Conservation (phyloP, 2,888 invertebrate genomes). For the Limenitis arthemis region DNA sequence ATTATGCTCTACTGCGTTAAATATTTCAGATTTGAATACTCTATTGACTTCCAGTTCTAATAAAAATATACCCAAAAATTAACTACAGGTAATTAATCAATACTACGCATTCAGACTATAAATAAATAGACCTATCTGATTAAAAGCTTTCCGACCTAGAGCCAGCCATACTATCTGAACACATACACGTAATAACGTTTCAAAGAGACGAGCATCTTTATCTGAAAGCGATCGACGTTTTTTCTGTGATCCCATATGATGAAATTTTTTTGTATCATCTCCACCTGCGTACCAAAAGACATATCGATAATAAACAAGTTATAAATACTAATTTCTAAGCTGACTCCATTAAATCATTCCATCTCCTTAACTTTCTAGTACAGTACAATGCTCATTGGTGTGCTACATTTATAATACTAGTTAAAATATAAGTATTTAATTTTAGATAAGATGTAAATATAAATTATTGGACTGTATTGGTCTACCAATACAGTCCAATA, state of each 20-base stretch:
- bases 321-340: too few species aligned
- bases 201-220: conserved; percentile 74
- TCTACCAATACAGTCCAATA: neutral
- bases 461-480: neutral
- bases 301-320: too few species aligned
- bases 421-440: neutral
- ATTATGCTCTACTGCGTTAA: conserved; percentile 69
- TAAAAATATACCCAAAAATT: conserved; percentile 4
- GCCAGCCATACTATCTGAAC: conserved; percentile 77
- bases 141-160: conserved; percentile 69
- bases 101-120: neutral
- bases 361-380: neutral
- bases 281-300: conserved; percentile 39
- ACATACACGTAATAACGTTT: conserved; percentile 70
- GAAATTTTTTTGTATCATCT: conserved; percentile 65
- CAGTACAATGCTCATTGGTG: conserved; percentile 69
- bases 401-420: conserved; percentile 1
- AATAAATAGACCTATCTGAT: conserved; percentile 68
- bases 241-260: conserved; percentile 73
- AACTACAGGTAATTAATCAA: neutral
- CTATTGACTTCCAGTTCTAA: conserved; percentile 75
- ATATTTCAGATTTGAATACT: conserved; percentile 72
- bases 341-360: neutral
- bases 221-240: conserved; percentile 73
- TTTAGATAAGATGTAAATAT: neutral